phyloP scores from a whole-genome alignment of 2,113 vertebrate genomes.

The Hippotragus niger region DNA sequence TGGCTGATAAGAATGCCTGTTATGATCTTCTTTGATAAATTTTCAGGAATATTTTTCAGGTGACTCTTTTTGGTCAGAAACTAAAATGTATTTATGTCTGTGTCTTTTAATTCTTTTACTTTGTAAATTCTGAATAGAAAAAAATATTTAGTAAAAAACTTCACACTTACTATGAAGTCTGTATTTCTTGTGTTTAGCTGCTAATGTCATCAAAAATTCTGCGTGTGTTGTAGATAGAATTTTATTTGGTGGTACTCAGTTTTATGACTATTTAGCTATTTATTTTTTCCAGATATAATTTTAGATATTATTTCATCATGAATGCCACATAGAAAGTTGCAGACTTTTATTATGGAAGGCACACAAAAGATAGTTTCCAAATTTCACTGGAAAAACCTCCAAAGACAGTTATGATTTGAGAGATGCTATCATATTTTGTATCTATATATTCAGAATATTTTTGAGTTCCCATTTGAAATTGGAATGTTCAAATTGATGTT shows the following conservation, averaged over 20 bases:
- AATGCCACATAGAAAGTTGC: background rate
- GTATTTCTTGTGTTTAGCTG: background rate
- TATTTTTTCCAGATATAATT: background rate
- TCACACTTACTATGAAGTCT: background rate
- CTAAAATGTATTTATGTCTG: background rate
- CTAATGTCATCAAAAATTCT: background rate
- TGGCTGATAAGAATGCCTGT: background rate
- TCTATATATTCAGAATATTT: background rate
- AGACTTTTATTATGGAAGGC: background rate
- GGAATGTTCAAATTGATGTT: background rate
- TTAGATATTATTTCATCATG: background rate
- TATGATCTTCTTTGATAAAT: background rate
- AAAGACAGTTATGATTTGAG: background rate
- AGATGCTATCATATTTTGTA: background rate
- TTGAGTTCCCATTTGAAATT: background rate
- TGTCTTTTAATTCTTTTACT: background rate
- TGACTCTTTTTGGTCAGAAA: background rate
- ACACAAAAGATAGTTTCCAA: background rate
- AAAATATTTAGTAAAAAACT: background rate
- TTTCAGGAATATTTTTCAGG: background rate
- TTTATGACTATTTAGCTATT: background rate
- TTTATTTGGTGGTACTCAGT: background rate
- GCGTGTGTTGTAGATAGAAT: background rate
- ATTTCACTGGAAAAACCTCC: background rate
- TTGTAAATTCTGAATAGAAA: background rate